Percentiles rank a stretch among this genome's conserved stretches.
Evolutionary conservation across 1,140 invertebrate genomes (phyloP).

Genomic region (Paramacrobiotus metropolitanus): DNA sequence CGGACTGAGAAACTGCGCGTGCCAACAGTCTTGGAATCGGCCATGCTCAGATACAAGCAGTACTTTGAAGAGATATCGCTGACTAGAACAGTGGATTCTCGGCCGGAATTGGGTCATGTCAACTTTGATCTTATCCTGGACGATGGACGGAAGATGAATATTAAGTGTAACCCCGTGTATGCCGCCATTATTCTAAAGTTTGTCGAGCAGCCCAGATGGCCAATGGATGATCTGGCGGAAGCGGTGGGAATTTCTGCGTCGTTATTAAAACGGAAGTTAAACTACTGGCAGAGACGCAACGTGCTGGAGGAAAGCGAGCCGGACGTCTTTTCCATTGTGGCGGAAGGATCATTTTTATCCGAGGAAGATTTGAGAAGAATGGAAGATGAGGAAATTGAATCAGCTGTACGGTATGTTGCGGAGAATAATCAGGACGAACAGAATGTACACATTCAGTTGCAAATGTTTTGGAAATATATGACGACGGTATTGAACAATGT

Average conservation of each 20-base stretch:
- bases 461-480: slow-evolving; percentile 2
- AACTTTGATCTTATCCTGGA: background rate
- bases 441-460: background rate
- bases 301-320: background rate
- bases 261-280: background rate
- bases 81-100: background rate
- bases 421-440: background rate
- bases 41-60: background rate
- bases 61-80: background rate
- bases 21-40: background rate
- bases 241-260: background rate
- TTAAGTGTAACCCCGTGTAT: background rate
- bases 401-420: background rate
- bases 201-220: background rate
- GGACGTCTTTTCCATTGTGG: background rate
- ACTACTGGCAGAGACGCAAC: background rate
- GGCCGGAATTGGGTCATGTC: background rate
- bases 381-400: slow-evolving; percentile 3
- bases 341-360: background rate
- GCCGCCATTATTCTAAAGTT: background rate
- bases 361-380: background rate
- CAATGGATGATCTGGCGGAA: background rate
- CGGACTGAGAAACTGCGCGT: background rate
- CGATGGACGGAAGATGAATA: background rate
- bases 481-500: background rate